A percentile compares a stretch with the other conserved stretches of the same genome.
These are phyloP conservation scores for Drosophila baimaii DNA, from an alignment of 1,140 invertebrate genomes.

Conservation along the genomic window DNA sequence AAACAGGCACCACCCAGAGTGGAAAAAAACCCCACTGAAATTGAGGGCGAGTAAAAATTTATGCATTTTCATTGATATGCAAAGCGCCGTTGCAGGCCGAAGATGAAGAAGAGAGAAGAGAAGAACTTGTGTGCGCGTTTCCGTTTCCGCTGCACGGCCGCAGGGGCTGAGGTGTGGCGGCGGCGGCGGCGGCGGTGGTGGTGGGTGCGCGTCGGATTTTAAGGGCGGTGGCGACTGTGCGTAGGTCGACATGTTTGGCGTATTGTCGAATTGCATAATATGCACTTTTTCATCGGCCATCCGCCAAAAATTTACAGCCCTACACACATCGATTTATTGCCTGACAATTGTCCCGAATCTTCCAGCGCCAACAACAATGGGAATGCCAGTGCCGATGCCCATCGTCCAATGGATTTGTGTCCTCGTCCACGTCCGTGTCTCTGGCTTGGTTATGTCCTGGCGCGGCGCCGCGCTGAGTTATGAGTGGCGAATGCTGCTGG, in stretches of 20 bases:
- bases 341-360: slow-evolving; percentile 82
- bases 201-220: slow-evolving; percentile 28
- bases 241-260: slow-evolving; percentile 77
- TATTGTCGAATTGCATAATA: slow-evolving; percentile 84
- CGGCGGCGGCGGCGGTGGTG: background rate
- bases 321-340: slow-evolving; percentile 84
- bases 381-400: slow-evolving; percentile 49
- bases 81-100: slow-evolving; percentile 61
- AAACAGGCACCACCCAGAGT: slow-evolving; percentile 44
- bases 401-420: slow-evolving; percentile 73
- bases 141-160: slow-evolving; percentile 70
- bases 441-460: slow-evolving; percentile 37
- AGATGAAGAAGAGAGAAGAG: slow-evolving; percentile 68
- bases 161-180: slow-evolving; percentile 3
- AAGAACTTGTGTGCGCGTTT: slow-evolving; percentile 77
- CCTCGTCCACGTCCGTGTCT: slow-evolving; percentile 40
- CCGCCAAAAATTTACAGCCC: slow-evolving; percentile 83
- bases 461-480: slow-evolving; percentile 60
- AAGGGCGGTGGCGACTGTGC: slow-evolving; percentile 47
- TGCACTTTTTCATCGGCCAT: slow-evolving; percentile 83
- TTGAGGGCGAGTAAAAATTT: slow-evolving; percentile 73
- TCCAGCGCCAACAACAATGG: slow-evolving; percentile 64
- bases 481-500: slow-evolving; percentile 53
- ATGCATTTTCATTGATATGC: slow-evolving; percentile 84
- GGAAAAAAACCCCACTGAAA: slow-evolving; percentile 36